Conservation (phyloP, 2,113 vertebrate genomes). For the Meles meles region DNA sequence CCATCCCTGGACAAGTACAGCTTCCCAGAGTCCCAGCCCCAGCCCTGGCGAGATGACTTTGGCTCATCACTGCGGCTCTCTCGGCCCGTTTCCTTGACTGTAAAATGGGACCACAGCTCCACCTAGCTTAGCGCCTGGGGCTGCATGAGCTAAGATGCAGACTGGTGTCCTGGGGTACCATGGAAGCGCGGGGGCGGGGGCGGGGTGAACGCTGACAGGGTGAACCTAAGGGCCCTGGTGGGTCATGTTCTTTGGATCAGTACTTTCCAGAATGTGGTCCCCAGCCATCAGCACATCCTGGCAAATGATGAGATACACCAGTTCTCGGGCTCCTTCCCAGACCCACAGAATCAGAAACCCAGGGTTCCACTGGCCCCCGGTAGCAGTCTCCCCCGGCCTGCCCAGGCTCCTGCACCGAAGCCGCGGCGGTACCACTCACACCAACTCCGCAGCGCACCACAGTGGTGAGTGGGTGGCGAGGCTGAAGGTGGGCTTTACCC, state of each 20-base stretch:
- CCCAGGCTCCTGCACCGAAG: accelerated
- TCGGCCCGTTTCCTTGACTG: too few species aligned
- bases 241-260: neutral
- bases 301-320: neutral
- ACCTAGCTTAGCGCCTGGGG: accelerated
- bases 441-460: accelerated
- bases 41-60: accelerated
- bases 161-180: neutral
- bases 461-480: accelerated
- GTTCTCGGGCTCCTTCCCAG: neutral
- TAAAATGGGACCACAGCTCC: neutral
- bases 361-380: accelerated
- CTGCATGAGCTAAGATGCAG: accelerated
- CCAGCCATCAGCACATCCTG: neutral
- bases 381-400: neutral
- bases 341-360: neutral
- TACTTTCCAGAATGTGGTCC: neutral
- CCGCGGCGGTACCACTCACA: accelerated
- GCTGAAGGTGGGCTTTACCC: neutral
- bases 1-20: neutral
- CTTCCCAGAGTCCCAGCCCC: neutral
- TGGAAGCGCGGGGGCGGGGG: accelerated
- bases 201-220: accelerated
- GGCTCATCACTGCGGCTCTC: too few species aligned
- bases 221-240: accelerated